A percentile compares a stretch with the other conserved stretches of the same genome.
phyloP scores from a whole-genome alignment of 2,888 invertebrate genomes.

The Lepas anatifera region DNA sequence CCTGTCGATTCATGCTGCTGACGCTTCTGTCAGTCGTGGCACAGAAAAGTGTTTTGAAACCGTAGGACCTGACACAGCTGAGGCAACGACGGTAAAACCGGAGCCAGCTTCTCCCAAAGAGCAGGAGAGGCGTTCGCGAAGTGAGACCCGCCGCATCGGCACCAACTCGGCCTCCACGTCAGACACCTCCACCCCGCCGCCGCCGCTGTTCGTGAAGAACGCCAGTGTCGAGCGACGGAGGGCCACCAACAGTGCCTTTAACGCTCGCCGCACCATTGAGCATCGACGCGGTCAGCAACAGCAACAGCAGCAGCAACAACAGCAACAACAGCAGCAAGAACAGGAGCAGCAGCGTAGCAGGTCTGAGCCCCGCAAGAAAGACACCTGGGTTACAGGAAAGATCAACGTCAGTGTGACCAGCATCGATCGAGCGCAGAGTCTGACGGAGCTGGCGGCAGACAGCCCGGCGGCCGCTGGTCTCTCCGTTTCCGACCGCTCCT shows the following conservation, averaged over 20 bases:
- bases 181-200: slow-evolving; percentile 32
- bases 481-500: slow-evolving; percentile 43
- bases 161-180: slow-evolving; percentile 29
- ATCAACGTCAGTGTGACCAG: slow-evolving; percentile 71
- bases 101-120: too few relatives aligned
- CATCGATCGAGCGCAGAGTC: slow-evolving; percentile 66
- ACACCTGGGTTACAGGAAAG: slow-evolving; percentile 32
- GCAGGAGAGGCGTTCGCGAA: slow-evolving; percentile 19
- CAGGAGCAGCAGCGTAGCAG: slow-evolving; percentile 22
- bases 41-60: too few relatives aligned
- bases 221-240: slow-evolving; percentile 52
- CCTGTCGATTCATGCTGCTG: too few relatives aligned
- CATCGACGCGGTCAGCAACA: slow-evolving; percentile 16
- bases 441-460: slow-evolving; percentile 45
- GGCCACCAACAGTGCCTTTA: slow-evolving; percentile 30
- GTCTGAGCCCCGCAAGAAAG: slow-evolving; percentile 20
- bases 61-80: too few relatives aligned
- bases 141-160: neutral
- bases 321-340: slow-evolving; percentile 19
- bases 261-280: slow-evolving; percentile 24
- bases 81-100: too few relatives aligned
- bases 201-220: slow-evolving; percentile 49
- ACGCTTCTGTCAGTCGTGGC: too few relatives aligned
- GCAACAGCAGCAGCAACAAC: slow-evolving; percentile 21
- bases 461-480: neutral